Conservation (phyloP, 2,888 invertebrate species). For the Xylocampa areola region DNA sequence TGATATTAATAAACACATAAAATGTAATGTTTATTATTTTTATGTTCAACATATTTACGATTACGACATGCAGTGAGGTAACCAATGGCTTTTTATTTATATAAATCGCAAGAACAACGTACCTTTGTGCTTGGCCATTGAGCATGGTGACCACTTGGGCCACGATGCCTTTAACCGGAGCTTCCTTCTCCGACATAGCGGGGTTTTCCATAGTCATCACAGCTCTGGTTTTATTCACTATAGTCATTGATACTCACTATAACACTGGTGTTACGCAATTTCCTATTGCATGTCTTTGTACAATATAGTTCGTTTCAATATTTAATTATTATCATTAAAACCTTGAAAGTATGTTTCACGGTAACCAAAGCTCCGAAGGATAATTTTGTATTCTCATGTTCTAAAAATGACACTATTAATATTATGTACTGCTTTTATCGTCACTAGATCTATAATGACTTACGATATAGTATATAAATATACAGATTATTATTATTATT, state of each 20-base stretch:
- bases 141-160: constrained; percentile 89
- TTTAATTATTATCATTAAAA: constrained; percentile 8
- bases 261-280: constrained; percentile 36
- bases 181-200: constrained; percentile 81
- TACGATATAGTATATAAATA: no score
- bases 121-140: constrained; percentile 87
- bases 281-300: constrained; percentile 19
- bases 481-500: no score
- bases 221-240: constrained; percentile 54
- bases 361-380: constrained; percentile 10
- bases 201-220: constrained; percentile 85
- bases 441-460: constrained; percentile 9
- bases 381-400: no score
- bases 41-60: constrained; percentile 16
- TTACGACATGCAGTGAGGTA: constrained; percentile 27
- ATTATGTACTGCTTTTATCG: not conserved
- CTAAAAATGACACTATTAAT: no score
- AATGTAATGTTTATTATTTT: constrained; percentile 23
- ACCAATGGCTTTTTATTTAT: constrained; percentile 14
- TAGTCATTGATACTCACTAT: constrained; percentile 36
- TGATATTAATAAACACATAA: constrained; percentile 33
- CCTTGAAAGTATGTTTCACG: constrained; percentile 6
- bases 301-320: constrained; percentile 18
- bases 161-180: constrained; percentile 86
- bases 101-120: constrained; percentile 55